phyloP scores from a whole-genome alignment of 2,888 invertebrate species.

The Neria commutata region DNA sequence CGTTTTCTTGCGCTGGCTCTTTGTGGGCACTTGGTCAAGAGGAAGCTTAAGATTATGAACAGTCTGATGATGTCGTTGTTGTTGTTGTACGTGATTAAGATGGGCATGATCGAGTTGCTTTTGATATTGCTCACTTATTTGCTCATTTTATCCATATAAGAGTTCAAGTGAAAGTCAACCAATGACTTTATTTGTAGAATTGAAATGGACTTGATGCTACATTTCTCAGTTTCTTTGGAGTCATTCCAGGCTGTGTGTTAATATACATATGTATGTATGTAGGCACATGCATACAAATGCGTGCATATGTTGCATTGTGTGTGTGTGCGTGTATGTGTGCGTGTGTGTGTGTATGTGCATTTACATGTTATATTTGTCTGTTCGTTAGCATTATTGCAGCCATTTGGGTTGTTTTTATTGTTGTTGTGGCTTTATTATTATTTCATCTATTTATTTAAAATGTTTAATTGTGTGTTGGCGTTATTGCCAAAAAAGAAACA shows the following conservation, averaged over 20 bases:
- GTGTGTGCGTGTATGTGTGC: not conserved
- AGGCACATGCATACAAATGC: no score
- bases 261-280: not conserved
- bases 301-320: not conserved
- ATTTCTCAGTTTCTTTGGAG: no score
- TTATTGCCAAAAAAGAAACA: not conserved
- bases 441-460: no score
- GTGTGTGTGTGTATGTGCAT: not conserved
- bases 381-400: not conserved
- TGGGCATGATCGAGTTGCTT: not conserved
- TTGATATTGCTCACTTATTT: constrained; percentile 17
- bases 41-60: not conserved
- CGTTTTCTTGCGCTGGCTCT: not conserved
- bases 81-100: not conserved
- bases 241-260: no score
- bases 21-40: not conserved
- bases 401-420: not conserved
- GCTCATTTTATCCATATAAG: constrained; percentile 25
- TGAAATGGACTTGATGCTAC: no score
- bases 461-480: constrained; percentile 5
- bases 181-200: not conserved
- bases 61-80: not conserved
- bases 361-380: not conserved
- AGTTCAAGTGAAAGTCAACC: constrained; percentile 33
- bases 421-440: constrained; percentile 3